Percentiles rank a stretch among this genome's conserved stretches.
Conservation (phyloP, 1,140 invertebrate genomes). For the Aricia agestis region DNA sequence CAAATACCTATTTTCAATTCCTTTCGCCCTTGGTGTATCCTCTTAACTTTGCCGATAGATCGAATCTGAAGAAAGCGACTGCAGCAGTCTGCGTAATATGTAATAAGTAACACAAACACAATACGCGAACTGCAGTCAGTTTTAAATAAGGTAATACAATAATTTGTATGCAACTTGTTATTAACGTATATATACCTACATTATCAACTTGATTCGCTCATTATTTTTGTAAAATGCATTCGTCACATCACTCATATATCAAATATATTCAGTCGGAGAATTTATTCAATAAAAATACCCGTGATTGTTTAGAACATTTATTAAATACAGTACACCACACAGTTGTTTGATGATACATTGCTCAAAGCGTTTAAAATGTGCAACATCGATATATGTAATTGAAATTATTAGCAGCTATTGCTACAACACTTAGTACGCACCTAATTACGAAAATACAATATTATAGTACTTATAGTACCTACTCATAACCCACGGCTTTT, state of each 20-base stretch:
- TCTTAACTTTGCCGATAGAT: no score
- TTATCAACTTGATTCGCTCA: neutral
- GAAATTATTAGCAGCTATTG: neutral
- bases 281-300: neutral
- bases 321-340: neutral
- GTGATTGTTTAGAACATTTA: neutral
- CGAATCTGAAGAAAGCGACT: no score
- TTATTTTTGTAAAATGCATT: neutral
- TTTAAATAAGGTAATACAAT: no score
- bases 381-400: neutral
- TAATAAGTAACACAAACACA: no score
- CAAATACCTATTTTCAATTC: no score
- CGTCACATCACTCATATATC: neutral
- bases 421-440: no score
- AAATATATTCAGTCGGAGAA: neutral
- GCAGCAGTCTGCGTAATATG: no score
- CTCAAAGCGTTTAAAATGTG: neutral
- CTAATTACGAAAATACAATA: no score
- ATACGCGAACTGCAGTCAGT: no score
- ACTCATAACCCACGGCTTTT: neutral
- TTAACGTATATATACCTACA: neutral
- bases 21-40: no score
- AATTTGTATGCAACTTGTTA: no score
- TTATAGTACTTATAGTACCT: neutral
- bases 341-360: neutral